phyloP scores from a whole-genome alignment of 2,888 invertebrate genomes.

The Pasiphila rectangulata region DNA sequence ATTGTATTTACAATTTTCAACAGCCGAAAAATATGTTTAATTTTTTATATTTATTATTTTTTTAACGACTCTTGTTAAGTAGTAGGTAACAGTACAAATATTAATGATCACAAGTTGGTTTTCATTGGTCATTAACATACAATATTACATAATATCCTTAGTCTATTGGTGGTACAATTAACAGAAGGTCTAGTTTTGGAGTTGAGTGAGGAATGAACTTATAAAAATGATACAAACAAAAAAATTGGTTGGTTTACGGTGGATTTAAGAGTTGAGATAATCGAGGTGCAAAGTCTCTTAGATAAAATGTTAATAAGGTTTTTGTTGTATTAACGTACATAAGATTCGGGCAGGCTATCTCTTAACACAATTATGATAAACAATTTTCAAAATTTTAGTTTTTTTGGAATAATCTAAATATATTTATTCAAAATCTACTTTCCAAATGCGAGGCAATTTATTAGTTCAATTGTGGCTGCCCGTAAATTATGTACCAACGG shows the following conservation, averaged over 20 bases:
- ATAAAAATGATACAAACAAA: too few relatives aligned
- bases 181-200: conserved; percentile 69
- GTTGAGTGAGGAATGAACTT: background rate
- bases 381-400: conserved; percentile 64
- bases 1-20: conserved; percentile 82
- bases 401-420: conserved; percentile 72
- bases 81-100: conserved; percentile 83
- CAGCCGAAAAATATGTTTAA: conserved; percentile 82
- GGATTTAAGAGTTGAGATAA: conserved; percentile 28
- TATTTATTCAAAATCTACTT: conserved; percentile 77
- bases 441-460: conserved; percentile 80
- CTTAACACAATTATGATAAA: conserved; percentile 66
- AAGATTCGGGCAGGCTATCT: conserved; percentile 55
- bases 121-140: conserved; percentile 83
- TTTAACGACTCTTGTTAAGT: conserved; percentile 82
- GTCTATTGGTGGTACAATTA: conserved; percentile 71
- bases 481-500: conserved; percentile 47
- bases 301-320: conserved; percentile 21
- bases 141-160: conserved; percentile 77
- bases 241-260: conserved; percentile 27
- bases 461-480: conserved; percentile 64
- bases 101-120: conserved; percentile 83
- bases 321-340: conserved; percentile 43
- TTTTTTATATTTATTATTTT: conserved; percentile 76
- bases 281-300: conserved; percentile 43